These are phyloP conservation scores for Pterostichus niger DNA, from an alignment of 2,888 invertebrate species.

Conservation along the genomic window DNA sequence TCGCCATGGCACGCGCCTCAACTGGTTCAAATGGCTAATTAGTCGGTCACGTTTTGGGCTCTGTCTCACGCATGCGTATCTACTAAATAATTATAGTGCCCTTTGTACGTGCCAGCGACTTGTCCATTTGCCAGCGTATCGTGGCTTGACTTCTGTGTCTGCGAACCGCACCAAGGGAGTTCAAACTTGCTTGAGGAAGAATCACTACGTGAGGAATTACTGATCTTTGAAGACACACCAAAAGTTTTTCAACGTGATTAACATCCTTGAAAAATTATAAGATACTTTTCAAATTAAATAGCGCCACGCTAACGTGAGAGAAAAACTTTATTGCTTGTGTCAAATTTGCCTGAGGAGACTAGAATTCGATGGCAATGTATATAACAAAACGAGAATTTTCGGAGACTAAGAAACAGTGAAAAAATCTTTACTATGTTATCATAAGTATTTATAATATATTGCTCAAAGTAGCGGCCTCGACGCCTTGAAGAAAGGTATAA, in stretches of 20 bases:
- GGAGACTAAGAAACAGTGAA: too few relatives aligned
- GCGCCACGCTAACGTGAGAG: too few relatives aligned
- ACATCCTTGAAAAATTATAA: too few relatives aligned
- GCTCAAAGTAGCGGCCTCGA: too few relatives aligned
- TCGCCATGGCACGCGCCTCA: constrained; percentile 54
- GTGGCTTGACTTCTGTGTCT: constrained; percentile 22
- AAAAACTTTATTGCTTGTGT: too few relatives aligned
- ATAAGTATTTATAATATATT: too few relatives aligned
- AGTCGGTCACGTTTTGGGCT: constrained; percentile 61
- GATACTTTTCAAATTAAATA: too few relatives aligned
- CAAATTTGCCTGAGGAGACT: too few relatives aligned
- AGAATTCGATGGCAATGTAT: too few relatives aligned
- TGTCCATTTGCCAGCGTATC: constrained; percentile 4
- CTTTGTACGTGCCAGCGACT: constrained; percentile 49
- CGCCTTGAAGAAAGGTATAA: too few relatives aligned
- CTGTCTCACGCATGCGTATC: constrained; percentile 57
- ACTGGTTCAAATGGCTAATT: constrained; percentile 62
- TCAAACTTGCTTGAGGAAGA: constrained; percentile 6
- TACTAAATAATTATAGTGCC: constrained; percentile 65
- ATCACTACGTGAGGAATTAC: constrained; percentile 40
- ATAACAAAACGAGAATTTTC: too few relatives aligned
- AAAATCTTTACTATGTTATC: too few relatives aligned
- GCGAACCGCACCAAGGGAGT: constrained; percentile 10
- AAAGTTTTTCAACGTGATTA: not conserved
- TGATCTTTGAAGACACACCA: not conserved